Percentiles rank a stretch among this genome's conserved stretches.
These are phyloP conservation scores for Orestias chungarensis DNA, from an alignment of 2,797 vertebrate genomes.

Conservation along the genomic window DNA sequence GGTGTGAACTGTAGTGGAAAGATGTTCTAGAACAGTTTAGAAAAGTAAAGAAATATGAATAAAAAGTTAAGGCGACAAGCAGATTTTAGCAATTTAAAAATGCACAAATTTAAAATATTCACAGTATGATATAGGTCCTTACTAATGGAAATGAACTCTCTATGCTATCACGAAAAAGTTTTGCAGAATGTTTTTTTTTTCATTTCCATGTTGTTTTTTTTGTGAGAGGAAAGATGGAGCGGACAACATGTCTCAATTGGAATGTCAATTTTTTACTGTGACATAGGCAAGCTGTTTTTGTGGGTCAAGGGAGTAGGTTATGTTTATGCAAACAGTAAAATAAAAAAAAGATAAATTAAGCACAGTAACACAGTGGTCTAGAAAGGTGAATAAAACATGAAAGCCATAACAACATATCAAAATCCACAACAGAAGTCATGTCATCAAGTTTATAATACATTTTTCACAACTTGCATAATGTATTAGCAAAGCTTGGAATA, in stretches of 20 bases:
- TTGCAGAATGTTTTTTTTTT: not conserved
- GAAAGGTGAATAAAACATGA: not conserved
- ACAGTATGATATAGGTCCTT: not conserved
- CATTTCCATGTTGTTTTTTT: not conserved
- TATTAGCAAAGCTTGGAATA: no score
- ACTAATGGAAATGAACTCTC: not conserved
- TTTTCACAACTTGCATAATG: no score
- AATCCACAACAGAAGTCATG: not conserved
- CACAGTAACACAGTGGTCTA: not conserved
- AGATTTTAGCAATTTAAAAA: not conserved
- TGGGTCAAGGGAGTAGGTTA: not conserved
- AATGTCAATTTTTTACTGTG: not conserved
- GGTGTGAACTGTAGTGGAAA: no score
- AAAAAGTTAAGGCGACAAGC: not conserved
- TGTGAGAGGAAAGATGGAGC: not conserved
- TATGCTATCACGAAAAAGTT: not conserved
- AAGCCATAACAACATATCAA: not conserved
- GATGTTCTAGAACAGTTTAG: not conserved
- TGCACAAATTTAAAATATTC: not conserved
- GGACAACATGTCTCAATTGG: no score
- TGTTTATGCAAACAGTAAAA: not conserved
- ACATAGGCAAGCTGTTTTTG: not conserved
- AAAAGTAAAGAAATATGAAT: no score
- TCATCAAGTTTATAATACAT: not conserved
- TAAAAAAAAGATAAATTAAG: not conserved